Evolutionary conservation across 2,113 vertebrate species (phyloP).

Genomic region (Syngnathoides biaculeatus): DNA sequence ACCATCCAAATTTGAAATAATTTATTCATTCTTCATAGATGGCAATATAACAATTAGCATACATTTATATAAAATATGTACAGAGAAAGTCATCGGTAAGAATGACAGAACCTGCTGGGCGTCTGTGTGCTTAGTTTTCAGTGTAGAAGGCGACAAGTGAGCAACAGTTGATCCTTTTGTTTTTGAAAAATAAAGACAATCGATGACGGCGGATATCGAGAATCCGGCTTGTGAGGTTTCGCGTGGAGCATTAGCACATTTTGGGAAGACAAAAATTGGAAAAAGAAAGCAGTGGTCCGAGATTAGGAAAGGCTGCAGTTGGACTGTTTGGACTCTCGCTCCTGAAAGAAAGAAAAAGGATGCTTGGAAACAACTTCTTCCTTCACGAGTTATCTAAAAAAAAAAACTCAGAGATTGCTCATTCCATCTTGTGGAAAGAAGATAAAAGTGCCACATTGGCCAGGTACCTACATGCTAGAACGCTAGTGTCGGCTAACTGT

Average conservation of each 20-base stretch:
- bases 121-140: conserved; percentile 56
- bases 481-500: conserved; percentile 71
- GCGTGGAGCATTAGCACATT: conserved; percentile 28
- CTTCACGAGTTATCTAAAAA: not conserved
- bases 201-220: conserved; percentile 25
- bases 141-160: conserved; percentile 45
- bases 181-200: conserved; percentile 25
- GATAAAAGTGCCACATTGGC: conserved; percentile 29
- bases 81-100: conserved; percentile 62
- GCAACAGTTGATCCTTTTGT: conserved; percentile 38
- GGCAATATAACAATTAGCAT: conserved; percentile 60
- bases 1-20: conserved; percentile 63
- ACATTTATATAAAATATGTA: conserved; percentile 79
- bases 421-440: conserved; percentile 17
- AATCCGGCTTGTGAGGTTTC: conserved; percentile 38
- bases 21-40: conserved; percentile 73
- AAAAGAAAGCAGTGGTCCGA: conserved; percentile 8
- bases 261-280: conserved; percentile 10
- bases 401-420: no score
- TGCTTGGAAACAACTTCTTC: conserved; percentile 13
- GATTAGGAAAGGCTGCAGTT: conserved; percentile 72
- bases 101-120: conserved; percentile 53
- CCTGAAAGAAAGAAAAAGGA: conserved; percentile 45
- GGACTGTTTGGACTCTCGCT: conserved; percentile 67
- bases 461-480: conserved; percentile 68